Base-by-base conservation (phyloP, 2,888 invertebrate genomes). In the Lamellibrachia columna region DNA sequence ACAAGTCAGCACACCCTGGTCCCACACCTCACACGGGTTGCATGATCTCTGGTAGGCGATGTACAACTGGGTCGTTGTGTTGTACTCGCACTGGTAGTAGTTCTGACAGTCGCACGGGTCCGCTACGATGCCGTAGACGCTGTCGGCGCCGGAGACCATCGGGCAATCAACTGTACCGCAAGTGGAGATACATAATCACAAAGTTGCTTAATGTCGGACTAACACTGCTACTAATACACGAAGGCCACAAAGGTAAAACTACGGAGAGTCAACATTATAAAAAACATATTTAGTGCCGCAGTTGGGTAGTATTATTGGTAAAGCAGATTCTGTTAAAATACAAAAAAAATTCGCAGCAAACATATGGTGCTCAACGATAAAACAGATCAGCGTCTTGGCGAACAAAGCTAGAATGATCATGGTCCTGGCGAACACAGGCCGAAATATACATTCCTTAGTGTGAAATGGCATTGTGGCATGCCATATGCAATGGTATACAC, bases 21-120 rank as follows among this genome's bases (percentile, higher is more conserved):
- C 53, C 91, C 91, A 91, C 15, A 91, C 15, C 6, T 91, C 91
- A 53, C 91, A 91, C 91, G 91, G 91, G 53, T 91, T 91, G 22
- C 91, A 91, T 3, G 22, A 22, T 52, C 91, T n/a, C 91, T 91
- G 91, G 52, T 15, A n/a, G 52, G 52, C 91, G 52, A 91, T 91
- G 91, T 28, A 91, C 91, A 3, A 0, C 15, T 52, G 28, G 28
- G 53, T 52, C 15, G 91, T 91, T 11, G 52, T 91, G 91, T 91
- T 91, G 91, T 91, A 91, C n/a, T 91, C 91, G 91, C 91, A 91
- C 91, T 91, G 91, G 53, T 53, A 53, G 91, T 91, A 91, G 91
- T 91, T 91, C 52, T 53, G 91, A 22, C 91, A 91, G n/a, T 91
- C n/a, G 91, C 91, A 91, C 53, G 91, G 91, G 7, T 91, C 91